phyloP scores from a whole-genome alignment of 2,113 vertebrate genomes.

The Oreotragus oreotragus region DNA sequence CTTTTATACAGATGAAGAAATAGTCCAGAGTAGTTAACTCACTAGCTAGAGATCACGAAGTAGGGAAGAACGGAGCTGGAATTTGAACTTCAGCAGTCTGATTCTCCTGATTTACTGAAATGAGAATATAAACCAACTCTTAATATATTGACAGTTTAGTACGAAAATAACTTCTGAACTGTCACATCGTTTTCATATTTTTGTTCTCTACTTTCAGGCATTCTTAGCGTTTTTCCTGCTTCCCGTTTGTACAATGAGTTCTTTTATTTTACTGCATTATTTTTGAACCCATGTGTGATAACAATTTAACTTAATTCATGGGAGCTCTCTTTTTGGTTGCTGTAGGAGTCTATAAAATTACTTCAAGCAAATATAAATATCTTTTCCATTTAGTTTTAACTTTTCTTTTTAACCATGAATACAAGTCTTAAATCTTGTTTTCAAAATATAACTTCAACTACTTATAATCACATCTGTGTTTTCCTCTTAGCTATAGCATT shows the following conservation, averaged over 20 bases:
- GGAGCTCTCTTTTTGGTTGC: background rate
- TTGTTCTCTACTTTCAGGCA: background rate
- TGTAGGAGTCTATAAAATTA: background rate
- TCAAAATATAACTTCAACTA: background rate
- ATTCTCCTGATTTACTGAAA: background rate
- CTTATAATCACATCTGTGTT: background rate
- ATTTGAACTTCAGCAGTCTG: background rate
- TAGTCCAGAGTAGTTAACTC: background rate
- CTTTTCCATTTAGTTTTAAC: background rate
- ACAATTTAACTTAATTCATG: background rate
- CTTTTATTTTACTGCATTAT: background rate
- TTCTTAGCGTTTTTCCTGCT: background rate
- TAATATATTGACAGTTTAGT: background rate
- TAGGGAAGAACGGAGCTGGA: background rate
- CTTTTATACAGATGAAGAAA: background rate
- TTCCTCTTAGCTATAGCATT: background rate
- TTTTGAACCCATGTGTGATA: background rate
- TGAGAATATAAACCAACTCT: background rate
- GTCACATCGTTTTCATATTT: background rate
- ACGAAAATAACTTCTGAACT: background rate
- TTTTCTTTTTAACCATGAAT: background rate
- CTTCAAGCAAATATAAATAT: background rate
- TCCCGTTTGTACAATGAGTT: background rate
- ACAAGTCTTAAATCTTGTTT: conserved; percentile 7
- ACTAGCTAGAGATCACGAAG: background rate